A percentile compares a stretch with the other conserved stretches of the same genome.
Conservation (phyloP, 2,797 vertebrate genomes). For the Streptopelia turtur region DNA sequence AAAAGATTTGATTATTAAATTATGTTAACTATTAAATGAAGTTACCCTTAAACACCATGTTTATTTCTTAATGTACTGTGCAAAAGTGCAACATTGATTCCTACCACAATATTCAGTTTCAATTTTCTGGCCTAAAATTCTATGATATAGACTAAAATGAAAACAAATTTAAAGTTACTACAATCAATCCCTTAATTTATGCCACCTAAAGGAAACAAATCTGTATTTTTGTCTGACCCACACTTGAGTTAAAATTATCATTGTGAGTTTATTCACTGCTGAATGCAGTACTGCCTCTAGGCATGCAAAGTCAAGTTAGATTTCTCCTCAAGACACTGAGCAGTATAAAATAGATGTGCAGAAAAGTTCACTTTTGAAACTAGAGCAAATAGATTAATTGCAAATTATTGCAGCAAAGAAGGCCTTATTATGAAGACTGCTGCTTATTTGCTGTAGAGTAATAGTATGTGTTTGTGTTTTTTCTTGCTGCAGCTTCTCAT, state of each 20-base stretch:
- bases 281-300: conserved; percentile 48
- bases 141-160: background rate
- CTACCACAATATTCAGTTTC: background rate
- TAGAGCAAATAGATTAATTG: conserved; percentile 68
- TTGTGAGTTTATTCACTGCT: conserved; percentile 67
- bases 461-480: conserved; percentile 62
- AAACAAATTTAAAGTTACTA: background rate
- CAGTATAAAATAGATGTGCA: conserved; percentile 65
- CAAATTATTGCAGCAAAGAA: conserved; percentile 74
- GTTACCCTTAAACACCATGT: conserved; percentile 4
- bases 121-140: conserved; percentile 12
- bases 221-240: conserved; percentile 84
- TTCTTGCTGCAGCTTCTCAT: conserved; percentile 75
- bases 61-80: conserved; percentile 31
- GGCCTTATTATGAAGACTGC: conserved; percentile 69
- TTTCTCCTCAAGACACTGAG: conserved; percentile 77
- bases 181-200: conserved; percentile 46
- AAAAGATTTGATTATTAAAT: background rate
- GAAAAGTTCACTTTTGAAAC: conserved; percentile 67
- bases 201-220: conserved; percentile 82
- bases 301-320: conserved; percentile 46
- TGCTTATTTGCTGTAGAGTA: conserved; percentile 77
- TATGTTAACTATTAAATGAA: background rate
- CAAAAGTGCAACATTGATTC: conserved; percentile 10
- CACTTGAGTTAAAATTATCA: conserved; percentile 73